Evolutionary conservation across 1,140 invertebrate species (phyloP).

Genomic region (Caenorhabditis latens): DNA sequence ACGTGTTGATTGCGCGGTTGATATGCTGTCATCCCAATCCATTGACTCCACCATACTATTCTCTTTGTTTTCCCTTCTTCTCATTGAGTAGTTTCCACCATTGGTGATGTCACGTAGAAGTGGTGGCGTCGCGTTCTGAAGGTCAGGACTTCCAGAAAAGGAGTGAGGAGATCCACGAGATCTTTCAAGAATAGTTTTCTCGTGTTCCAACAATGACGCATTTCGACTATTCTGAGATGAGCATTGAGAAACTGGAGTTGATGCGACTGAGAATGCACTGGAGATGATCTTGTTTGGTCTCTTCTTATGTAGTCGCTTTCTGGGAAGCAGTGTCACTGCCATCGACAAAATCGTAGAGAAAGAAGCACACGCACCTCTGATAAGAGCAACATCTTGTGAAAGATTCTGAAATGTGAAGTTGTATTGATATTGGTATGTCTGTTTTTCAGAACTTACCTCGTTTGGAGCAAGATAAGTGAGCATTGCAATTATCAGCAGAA

Average conservation of each 20-base stretch:
- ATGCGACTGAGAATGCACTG: slow-evolving; percentile 61
- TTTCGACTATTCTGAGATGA: slow-evolving; percentile 53
- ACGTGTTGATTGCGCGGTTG: neutral
- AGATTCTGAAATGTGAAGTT: neutral
- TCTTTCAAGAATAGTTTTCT: neutral
- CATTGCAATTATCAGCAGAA: neutral
- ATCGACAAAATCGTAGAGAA: slow-evolving; percentile 18
- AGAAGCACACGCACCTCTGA: slow-evolving; percentile 40
- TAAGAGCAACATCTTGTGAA: slow-evolving; percentile 20
- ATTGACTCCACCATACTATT: slow-evolving; percentile 25
- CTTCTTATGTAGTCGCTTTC: slow-evolving; percentile 57
- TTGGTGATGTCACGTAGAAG: slow-evolving; percentile 13
- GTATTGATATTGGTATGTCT: neutral
- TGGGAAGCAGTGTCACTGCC: slow-evolving; percentile 55
- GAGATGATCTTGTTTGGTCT: slow-evolving; percentile 50
- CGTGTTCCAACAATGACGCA: slow-evolving; percentile 21
- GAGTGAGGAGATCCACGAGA: neutral
- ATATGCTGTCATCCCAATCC: slow-evolving; percentile 44
- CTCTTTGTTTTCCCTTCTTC: neutral
- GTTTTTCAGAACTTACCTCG: slow-evolving; percentile 8
- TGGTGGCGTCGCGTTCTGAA: neutral
- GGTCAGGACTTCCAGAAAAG: neutral
- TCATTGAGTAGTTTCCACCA: neutral
- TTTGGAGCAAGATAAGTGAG: neutral
- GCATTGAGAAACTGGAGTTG: slow-evolving; percentile 57